Evolutionary conservation across 2,113 vertebrate genomes (phyloP), one percentile per base, ranked within the genome.

Genomic region (Theristicus caerulescens): DNA sequence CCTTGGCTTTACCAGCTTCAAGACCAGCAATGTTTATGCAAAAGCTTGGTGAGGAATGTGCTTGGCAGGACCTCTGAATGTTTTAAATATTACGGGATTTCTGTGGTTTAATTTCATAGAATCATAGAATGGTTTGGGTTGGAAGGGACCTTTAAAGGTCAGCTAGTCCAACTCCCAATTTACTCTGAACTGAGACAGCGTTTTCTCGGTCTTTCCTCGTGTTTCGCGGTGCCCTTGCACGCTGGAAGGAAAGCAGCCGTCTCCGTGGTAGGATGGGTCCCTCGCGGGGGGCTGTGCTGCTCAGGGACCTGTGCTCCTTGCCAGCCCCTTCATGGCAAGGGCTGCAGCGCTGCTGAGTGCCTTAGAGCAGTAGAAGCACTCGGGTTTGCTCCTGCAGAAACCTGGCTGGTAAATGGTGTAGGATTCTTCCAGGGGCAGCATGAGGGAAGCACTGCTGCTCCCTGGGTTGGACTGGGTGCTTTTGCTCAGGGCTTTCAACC

Each of bases 21-120:
- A 72, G 47, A 86, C 29, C 32, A 72, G 58, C 57, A 40, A 25
- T 85, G 58, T 51, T 93, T 95, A 64, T 79, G 46, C 85, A 79
- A 84, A 74, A 89, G 61, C 55, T 42, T 54, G 69, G 51, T 0
- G 1, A 57, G 77, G 47, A 94, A 79, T 52, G 36, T 32, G 40
- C 80, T 79, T 89, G 77, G 89, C 77, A 84, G 52, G 66, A 65
- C 65, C 52, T 78, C 44, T 40, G 90, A 76, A 67, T 91, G 58
- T 57, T 92, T 93, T 57, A 72, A 91, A 79, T 95, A 85, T 91
- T 66, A 71, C 1, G 4, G 57, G 86, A 65, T 91, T 96, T 89
- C n/a, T 83, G 69, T 47, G 59, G 70, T 81, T 87, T 85, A 57
- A 82, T 84, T 93, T 95, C 76, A 59, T n/a, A 82, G 71, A 90